Base-by-base conservation (phyloP, 1,140 invertebrate species). In the Cotesia typhae region DNA sequence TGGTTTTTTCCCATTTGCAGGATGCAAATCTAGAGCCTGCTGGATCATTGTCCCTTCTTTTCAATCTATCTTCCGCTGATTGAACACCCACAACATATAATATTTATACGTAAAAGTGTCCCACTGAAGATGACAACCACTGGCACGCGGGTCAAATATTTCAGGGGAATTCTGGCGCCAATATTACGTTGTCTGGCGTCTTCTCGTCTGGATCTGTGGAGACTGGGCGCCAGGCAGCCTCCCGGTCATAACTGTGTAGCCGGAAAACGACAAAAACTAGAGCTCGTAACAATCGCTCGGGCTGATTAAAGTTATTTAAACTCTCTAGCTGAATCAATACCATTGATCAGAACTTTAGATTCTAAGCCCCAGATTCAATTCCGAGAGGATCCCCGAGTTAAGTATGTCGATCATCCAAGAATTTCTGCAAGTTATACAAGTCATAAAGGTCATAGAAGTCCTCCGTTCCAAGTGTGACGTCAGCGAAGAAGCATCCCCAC, bases 181-280 rank as follows among this genome's bases (percentile, higher is more conserved):
- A 12, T 57, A 41, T 67, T 72, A 60, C 57, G 20, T 47, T 38
- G 14, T 20, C 17, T 60, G 64, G 71, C 71, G 65, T 59, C 71
- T 51, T 57, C 12, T 17, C 60, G 71, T 72, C 71, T 72, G 41
- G 14, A 71, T 66, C 51, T 51, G 37, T 61, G 55, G 57, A 20
- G 63, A 51, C 47, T 61, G 37, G 71, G 71, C 71, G 71, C 71
- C 71, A 72, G 55, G 36, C 71, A 72, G 71, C 37, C 64, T 72
- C 53, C 64, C 5, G 17, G 41, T 47, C 10, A 47, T 47, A 47
- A 47, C 41, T 47, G 10, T 47, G 10, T 47, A 47, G 2, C 41
- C 10, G 41, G 5, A 41, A 9, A 41, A 9, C 38, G 41, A 6
- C 41, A 47, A 47, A 47, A 47, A 47, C 41, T 10, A 47, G 10